Base-by-base conservation (phyloP, 1,140 invertebrate genomes). In the Sycophila sp. region DNA sequence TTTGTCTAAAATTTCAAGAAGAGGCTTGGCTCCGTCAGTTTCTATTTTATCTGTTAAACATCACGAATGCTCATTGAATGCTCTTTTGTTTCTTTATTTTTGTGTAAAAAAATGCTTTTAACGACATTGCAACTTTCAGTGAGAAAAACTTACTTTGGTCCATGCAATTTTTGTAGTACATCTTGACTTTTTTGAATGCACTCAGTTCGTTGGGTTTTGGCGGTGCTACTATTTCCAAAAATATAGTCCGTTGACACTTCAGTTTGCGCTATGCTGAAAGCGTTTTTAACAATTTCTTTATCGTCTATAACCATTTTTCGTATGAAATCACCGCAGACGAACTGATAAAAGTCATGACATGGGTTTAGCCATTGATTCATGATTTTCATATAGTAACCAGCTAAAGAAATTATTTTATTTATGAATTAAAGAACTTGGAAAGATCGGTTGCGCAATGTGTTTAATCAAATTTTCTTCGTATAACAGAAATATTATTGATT, bases 301-400 rank as follows among this genome's bases (percentile, higher is more conserved):
- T 91, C 90, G 0, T 89, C 88, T 38, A 91, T 90, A 3, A 81
- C 75, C 0, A 81, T 88, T 1, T 67, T 28, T 58, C 81, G 76
- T 0, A 81, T 47, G 26, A 83, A 83, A 19, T 76, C 75, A 26
- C 81, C 81, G 49, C 81, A 94, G 1, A 92, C 89, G 72, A 92
- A 94, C 72, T 91, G 80, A 83, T 94, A 95, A 83, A 96, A 96
- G 79, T 96, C 92, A 10, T 92, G 87, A 78, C 94, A 96, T 0
- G 94, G 94, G 69, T 92, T 85, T 1, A 89, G 86, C 1, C 75
- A 74, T 10, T 75, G 64, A 66, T 91, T 85, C 80, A 91, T 87
- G 66, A 87, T 88, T 4, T 30, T 34, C 7, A 32, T 17, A 56
- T 34, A 56, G 4, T 53, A 15, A 15, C n/a, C n/a, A n/a, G n/a